Percentiles rank a stretch among this genome's conserved stretches.
Conservation (phyloP, 2,797 vertebrate genomes). For the Rhodeus uyekii region DNA sequence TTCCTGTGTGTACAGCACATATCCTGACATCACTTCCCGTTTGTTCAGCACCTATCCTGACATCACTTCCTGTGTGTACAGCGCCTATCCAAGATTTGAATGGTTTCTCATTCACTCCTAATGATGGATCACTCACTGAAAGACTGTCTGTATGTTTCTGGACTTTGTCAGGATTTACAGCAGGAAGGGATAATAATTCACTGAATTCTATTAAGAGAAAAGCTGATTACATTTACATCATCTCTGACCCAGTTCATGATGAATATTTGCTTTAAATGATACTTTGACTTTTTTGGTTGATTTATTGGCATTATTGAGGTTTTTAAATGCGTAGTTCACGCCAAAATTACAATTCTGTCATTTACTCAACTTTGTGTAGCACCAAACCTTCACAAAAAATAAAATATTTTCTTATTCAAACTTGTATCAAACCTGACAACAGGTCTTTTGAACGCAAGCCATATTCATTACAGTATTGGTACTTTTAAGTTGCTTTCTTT, state of each 20-base stretch:
- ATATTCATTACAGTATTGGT: background rate
- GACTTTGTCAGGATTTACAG: background rate
- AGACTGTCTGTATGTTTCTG: background rate
- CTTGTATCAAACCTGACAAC: background rate
- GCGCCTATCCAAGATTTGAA: background rate
- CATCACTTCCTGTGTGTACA: background rate
- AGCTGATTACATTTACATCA: constrained; percentile 24
- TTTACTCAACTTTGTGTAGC: background rate
- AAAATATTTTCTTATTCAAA: background rate
- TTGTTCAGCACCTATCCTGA: background rate
- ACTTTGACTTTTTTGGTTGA: background rate
- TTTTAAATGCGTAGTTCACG: background rate
- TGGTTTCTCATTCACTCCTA: background rate
- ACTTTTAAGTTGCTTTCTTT: background rate
- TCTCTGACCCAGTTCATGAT: constrained; percentile 32
- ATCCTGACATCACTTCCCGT: background rate
- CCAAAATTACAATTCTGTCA: background rate
- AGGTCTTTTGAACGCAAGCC: background rate
- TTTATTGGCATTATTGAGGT: background rate
- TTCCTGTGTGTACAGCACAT: background rate
- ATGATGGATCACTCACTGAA: background rate
- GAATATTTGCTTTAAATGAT: background rate
- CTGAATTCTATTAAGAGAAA: constrained; percentile 12
- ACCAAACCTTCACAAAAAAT: background rate
- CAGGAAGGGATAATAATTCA: constrained; percentile 22